Base-by-base conservation (phyloP, 2,888 invertebrate species). In the Aporophyla nigra region DNA sequence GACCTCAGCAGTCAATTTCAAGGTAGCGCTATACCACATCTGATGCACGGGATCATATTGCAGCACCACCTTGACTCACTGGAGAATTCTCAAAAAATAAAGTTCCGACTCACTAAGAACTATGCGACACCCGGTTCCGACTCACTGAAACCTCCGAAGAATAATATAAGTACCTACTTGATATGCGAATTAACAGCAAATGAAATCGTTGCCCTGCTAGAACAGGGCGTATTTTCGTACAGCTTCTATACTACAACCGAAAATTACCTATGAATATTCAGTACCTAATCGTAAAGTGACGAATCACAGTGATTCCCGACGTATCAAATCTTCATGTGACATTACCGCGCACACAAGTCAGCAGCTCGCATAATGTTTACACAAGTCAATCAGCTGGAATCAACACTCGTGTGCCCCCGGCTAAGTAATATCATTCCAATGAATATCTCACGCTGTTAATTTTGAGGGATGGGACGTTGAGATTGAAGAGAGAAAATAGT, bases 371-470 rank as follows among this genome's bases (percentile, higher is more conserved):
- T 5, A 65, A 59, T 87, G 87, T 90, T 88, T 82, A 86, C 85
- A 61, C 74, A 74, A 91, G 86, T 84, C 88, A 90, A 90, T 90
- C 89, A 90, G 84, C 80, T 75, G 85, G 71, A 82, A 85, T 85
- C 76, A 85, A 86, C 86, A 88, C 82, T 82, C 76, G 54, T 33
- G 73, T 69, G 43, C 75, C 76, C 58, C 71, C 16, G 63, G 80
- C 78, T 83, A 84, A 87, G 86, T 90, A 88, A 89, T 84, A 88
- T 83, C 78, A 85, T 84, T 82, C 82, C 86, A 85, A 87, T 89
- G 88, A 90, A 89, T 89, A 87, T 87, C 87, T 86, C 78, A 86
- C 79, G 81, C 62, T 78, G 74, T 87, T 91, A 88, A 92, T 92
- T 75, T 88, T 83, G 71, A 82, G 82, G 63, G 74, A 71, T 65